phyloP scores from a whole-genome alignment of 2,888 invertebrate genomes.

The Limnephilus rhombicus region DNA sequence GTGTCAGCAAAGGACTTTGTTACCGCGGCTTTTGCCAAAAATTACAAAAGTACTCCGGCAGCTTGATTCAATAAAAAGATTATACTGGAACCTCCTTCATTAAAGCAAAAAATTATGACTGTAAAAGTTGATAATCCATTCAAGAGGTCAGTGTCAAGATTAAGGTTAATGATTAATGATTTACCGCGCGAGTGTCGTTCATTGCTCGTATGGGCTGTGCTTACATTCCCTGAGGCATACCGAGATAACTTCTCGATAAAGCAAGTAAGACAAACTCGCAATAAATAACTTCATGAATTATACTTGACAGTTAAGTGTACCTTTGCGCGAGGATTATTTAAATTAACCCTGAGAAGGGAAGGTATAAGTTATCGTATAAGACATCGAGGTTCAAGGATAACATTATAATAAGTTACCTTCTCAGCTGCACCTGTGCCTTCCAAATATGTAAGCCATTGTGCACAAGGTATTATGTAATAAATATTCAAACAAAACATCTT shows the following conservation, averaged over 20 bases:
- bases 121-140: neutral
- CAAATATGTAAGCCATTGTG: neutral
- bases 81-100: neutral
- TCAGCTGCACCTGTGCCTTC: slow-evolving; percentile 12
- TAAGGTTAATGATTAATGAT: neutral
- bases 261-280: slow-evolving; percentile 15
- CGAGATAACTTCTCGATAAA: slow-evolving; percentile 27
- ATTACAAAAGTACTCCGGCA: too few relatives aligned
- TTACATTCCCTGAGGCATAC: neutral
- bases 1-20: too few relatives aligned
- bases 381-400: slow-evolving; percentile 45
- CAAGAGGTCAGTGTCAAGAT: neutral
- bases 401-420: slow-evolving; percentile 25
- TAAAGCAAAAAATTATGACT: neutral
- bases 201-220: neutral
- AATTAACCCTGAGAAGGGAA: slow-evolving; percentile 45
- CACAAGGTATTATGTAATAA: neutral
- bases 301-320: neutral
- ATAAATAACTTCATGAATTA: slow-evolving; percentile 49
- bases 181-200: neutral
- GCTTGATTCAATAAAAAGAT: neutral
- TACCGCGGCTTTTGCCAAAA: too few relatives aligned
- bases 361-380: neutral
- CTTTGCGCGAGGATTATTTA: slow-evolving; percentile 44
- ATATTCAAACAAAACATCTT: neutral